phyloP scores from a whole-genome alignment of 92 coral and sea anemone species.

The Porites divaricata region DNA sequence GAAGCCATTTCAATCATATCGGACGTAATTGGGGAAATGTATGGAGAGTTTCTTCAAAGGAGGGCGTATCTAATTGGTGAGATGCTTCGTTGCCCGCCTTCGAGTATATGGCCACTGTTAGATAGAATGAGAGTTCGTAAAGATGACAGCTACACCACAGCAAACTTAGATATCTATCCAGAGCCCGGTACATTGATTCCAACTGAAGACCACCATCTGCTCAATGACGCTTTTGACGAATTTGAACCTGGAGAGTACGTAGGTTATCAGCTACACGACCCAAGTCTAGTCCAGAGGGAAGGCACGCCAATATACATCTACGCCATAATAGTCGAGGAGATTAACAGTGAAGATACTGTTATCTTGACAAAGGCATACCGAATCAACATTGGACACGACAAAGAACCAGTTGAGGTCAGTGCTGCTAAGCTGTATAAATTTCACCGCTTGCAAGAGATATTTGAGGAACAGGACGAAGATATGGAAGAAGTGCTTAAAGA shows the following conservation, averaged over 20 bases:
- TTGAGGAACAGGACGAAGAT: not conserved
- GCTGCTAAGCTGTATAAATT: conserved; percentile 65
- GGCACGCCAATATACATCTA: conserved; percentile 76
- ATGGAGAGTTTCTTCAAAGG: conserved; percentile 34
- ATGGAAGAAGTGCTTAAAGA: conserved; percentile 56
- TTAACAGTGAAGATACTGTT: conserved; percentile 13
- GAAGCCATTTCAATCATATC: not conserved
- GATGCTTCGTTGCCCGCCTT: conserved; percentile 38
- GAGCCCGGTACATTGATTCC: conserved; percentile 69
- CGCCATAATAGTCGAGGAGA: conserved; percentile 74
- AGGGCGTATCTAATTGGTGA: conserved; percentile 43
- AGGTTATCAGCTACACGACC: conserved; percentile 79
- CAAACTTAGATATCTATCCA: conserved; percentile 36
- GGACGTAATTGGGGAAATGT: conserved; percentile 31
- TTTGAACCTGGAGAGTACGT: conserved; percentile 77
- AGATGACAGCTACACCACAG: conserved; percentile 46
- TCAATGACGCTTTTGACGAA: conserved; percentile 56
- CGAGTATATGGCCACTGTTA: conserved; percentile 47
- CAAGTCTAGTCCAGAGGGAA: conserved; percentile 66
- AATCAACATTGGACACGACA: conserved; percentile 57
- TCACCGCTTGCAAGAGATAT: conserved; percentile 28
- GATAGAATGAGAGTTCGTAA: conserved; percentile 52
- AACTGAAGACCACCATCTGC: conserved; percentile 69
- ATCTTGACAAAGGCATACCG: conserved; percentile 44
- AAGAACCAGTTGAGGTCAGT: conserved; percentile 49